Evolutionary conservation across 2,113 vertebrate genomes (phyloP).

Genomic region (Brachirus orientalis): DNA sequence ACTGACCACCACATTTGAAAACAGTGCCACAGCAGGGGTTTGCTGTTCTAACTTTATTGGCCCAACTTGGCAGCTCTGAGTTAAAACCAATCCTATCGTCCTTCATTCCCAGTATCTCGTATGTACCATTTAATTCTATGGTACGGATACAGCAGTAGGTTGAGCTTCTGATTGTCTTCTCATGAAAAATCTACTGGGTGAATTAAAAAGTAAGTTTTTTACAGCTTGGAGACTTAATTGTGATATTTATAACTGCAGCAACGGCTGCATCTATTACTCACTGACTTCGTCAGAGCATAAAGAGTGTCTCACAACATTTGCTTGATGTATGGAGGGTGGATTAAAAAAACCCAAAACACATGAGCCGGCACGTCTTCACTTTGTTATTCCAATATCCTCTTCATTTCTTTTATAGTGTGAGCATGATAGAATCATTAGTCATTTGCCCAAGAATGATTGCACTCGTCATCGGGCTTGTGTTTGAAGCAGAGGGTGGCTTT

Average conservation of each 20-base stretch:
- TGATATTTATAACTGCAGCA: slow-evolving; percentile 29
- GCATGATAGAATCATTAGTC: slow-evolving; percentile 68
- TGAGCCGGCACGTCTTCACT: slow-evolving; percentile 55
- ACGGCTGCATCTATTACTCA: too few species aligned
- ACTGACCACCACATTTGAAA: too few species aligned
- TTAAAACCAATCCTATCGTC: background rate
- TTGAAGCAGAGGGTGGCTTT: slow-evolving; percentile 55
- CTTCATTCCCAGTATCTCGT: background rate
- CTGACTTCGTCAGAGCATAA: slow-evolving; percentile 23
- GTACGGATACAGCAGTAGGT: too few species aligned
- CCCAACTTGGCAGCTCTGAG: slow-evolving; percentile 1
- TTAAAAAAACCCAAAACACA: slow-evolving; percentile 25
- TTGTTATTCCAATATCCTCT: slow-evolving; percentile 67
- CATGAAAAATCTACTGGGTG: background rate
- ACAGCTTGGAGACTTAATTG: slow-evolving; percentile 27
- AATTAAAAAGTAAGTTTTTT: background rate
- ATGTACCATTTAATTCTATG: background rate
- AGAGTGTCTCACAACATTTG: slow-evolving; percentile 60
- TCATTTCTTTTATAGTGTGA: slow-evolving; percentile 52
- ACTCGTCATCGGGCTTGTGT: slow-evolving; percentile 43
- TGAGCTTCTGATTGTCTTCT: background rate
- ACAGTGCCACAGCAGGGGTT: too few species aligned
- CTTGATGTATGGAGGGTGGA: slow-evolving; percentile 58
- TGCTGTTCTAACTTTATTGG: too few species aligned
- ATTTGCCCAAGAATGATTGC: slow-evolving; percentile 63